Evolutionary conservation across 1,140 invertebrate species (phyloP).

Genomic region (Conus betulinus): DNA sequence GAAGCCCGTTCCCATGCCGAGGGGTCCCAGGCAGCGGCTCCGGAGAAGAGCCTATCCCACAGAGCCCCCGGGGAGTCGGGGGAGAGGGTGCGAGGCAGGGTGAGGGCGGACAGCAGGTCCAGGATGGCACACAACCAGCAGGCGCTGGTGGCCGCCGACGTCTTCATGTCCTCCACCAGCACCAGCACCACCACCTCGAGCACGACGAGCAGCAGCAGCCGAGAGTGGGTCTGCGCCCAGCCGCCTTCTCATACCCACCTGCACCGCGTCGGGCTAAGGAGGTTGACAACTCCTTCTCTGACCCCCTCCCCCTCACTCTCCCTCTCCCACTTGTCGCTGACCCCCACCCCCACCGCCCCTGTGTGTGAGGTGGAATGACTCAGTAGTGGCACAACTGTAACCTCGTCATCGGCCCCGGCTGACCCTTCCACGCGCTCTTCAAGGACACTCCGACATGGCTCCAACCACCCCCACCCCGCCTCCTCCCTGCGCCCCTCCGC

Average conservation of each 20-base stretch:
- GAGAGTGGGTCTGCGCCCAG: neutral
- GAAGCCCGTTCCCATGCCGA: neutral
- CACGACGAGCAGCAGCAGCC: neutral
- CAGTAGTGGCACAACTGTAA: too few species aligned
- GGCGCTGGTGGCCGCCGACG: constrained; percentile 11
- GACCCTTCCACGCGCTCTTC: neutral
- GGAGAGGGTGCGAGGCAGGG: constrained; percentile 4
- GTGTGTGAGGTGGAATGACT: too few species aligned
- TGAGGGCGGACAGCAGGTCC: constrained; percentile 21
- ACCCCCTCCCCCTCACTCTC: too few species aligned
- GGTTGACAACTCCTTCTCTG: too few species aligned
- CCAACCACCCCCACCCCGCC: neutral
- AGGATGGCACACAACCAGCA: constrained; percentile 27
- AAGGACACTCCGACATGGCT: neutral
- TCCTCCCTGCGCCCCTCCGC: neutral
- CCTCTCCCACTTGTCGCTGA: too few species aligned
- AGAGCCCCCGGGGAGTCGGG: neutral
- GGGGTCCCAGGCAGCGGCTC: neutral
- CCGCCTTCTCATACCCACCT: neutral
- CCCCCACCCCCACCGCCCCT: too few species aligned
- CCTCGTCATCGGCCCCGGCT: neutral
- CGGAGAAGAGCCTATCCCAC: too few species aligned
- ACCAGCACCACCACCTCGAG: neutral
- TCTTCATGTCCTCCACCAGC: constrained; percentile 11
- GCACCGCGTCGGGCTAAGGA: neutral